Base-by-base conservation (phyloP, 2,797 vertebrate species). In the Oreochromis grahami region DNA sequence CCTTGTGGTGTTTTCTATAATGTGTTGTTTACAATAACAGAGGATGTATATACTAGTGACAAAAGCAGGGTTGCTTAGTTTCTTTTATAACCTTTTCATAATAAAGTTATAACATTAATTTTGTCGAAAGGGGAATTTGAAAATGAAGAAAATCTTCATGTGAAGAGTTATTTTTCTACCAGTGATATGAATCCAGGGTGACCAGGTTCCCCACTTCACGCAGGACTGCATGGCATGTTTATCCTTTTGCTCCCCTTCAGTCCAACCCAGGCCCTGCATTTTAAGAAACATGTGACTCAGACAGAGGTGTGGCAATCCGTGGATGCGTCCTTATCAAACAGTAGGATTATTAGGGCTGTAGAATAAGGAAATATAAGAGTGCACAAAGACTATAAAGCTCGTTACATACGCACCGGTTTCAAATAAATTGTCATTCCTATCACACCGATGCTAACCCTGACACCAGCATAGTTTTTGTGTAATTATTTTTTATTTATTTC, bases 41-140 rank as follows among this genome's bases (percentile, higher is more conserved):
- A 83, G 51, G 87, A 68, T 94, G 93, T 94, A 93, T 78, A 93
- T 86, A 65, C 26, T 79, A 91, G 50, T 91, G 84, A 68, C 24
- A 82, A 63, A 84, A 12, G 68, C 77, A 74, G 36, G 12, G 51
- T 72, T 82, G 11, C 43, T 53, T 50, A 10, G 7, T 81, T 70
- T 78, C 3, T 56, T 83, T 84, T 60, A 70, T 38, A 65, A 32
- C 13, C n/a, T 21, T 83, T 76, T 32, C n/a, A 51, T 78, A 83
- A 77, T 34, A 70, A 77, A 52, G 24, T 84, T 19, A 60, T 53
- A 43, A 45, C 4, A 76, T 77, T 77, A 11, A 6, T 63, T 81
- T 53, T 88, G 50, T 79, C 56, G 7, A 52, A 29, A 52, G 6
- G 72, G 7, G 32, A 9, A 34, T 70, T 52, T 90, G 68, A 29